Evolutionary conservation across 2,797 vertebrate genomes (phyloP), one percentile per base, ranked within the genome.

Genomic region (Poecilia velifera): DNA sequence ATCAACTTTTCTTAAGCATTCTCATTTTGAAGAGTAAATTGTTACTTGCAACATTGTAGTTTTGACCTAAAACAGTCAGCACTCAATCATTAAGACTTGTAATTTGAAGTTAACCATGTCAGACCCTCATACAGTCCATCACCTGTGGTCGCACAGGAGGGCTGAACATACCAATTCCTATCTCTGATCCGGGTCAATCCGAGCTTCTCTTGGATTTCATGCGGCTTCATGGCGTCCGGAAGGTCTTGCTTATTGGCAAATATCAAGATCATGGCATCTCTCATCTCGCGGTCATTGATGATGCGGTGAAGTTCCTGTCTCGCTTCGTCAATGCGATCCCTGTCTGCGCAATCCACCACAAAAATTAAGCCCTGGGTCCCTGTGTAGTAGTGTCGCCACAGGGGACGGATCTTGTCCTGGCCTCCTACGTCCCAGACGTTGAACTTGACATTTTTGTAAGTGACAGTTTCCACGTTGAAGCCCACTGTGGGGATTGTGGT

Each of bases 91-190:
- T 99, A 99, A 96, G 98, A 99, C 96, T 99, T 99, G 96, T 99
- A 99, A 96, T 99, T 99, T 95, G 98, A 99, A 75, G 98, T 99
- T 95, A 99, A 97, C 98, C 98, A 99, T 87, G 98, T 99, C 95
- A 99, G 96, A 94, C 98, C 98, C 94, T 99, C 98, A 85, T 99
- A 99, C 87, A 99, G 98, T 97, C 98, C 98, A 72, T 99, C 98
- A 86, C 98, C 98, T 53, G 98, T 97, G 89, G 98, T 99, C 73
- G 98, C 98, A 95, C 98, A 99, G 83, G 98, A 99, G 84, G 98
- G 98, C 96, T 99, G 98, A 96, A 99, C 98, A 90, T 99, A 99
- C 98, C 98, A 99, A 98, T 99, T 99, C 95, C 98, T 98, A 97
- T 99, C 98, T 96, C 98, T 96, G 94, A 99, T 99, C 76, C 98